phyloP scores from a whole-genome alignment of 2,888 invertebrate genomes.

The Lucinisca nassula region DNA sequence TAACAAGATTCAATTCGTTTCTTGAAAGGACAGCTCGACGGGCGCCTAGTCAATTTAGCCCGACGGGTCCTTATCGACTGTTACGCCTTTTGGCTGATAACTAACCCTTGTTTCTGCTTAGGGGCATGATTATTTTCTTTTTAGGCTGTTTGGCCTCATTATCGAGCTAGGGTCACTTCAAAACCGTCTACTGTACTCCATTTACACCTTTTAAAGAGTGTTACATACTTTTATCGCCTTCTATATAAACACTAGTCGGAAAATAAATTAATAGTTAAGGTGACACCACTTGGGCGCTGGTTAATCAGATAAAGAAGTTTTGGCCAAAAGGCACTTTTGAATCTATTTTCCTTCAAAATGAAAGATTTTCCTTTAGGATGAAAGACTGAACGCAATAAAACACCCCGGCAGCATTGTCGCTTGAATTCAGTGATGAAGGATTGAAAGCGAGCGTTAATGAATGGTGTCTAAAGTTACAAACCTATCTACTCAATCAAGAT shows the following conservation, averaged over 20 bases:
- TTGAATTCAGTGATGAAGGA: not conserved
- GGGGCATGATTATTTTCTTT: not conserved
- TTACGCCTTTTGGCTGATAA: constrained; percentile 6
- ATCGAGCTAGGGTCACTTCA: not conserved
- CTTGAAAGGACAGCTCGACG: not conserved
- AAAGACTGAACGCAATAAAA: not conserved
- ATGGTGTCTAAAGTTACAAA: constrained; percentile 5
- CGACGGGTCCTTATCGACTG: not conserved
- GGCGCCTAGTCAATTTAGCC: constrained; percentile 9
- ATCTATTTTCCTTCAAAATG: not conserved
- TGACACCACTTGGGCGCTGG: not conserved
- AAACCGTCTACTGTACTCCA: not conserved
- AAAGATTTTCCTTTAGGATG: not conserved
- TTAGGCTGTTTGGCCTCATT: not conserved
- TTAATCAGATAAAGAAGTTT: not conserved
- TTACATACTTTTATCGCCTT: not conserved
- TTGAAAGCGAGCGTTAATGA: not conserved
- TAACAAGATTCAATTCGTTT: not conserved
- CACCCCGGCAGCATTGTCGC: not conserved
- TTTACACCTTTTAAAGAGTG: not conserved
- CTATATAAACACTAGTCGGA: not conserved
- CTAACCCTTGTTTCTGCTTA: not conserved
- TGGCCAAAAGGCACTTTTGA: not conserved
- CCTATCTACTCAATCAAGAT: not conserved
- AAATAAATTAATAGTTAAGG: not conserved